Evolutionary conservation across 2,113 vertebrate species (phyloP).

Genomic region (Heteronetta atricapilla): DNA sequence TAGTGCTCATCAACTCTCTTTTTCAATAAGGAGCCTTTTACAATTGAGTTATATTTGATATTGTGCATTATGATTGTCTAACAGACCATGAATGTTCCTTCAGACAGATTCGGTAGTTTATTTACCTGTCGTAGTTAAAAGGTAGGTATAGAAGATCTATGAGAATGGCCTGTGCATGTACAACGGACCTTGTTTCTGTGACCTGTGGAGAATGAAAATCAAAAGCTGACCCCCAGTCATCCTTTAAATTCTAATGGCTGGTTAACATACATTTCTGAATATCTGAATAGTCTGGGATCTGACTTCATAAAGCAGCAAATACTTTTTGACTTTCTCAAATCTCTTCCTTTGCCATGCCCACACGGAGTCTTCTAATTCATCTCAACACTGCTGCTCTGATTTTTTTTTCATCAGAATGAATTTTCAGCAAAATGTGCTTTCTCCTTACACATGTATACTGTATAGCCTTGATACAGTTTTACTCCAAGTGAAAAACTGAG

Average conservation of each 20-base stretch:
- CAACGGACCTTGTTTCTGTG: not conserved
- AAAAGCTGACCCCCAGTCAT: not conserved
- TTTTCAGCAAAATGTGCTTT: not conserved
- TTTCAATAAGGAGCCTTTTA: slow-evolving; percentile 13
- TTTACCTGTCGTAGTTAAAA: slow-evolving; percentile 49
- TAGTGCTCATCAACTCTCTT: not conserved
- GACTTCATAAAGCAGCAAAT: not conserved
- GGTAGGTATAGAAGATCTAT: slow-evolving; percentile 38
- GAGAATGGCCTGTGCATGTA: slow-evolving; percentile 29
- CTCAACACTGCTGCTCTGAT: not conserved
- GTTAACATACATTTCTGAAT: not conserved
- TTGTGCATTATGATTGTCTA: slow-evolving; percentile 64
- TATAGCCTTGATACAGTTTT: not conserved
- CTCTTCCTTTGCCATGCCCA: not conserved
- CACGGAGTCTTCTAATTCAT: not conserved
- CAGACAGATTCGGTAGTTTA: not conserved
- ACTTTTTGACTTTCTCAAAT: not conserved
- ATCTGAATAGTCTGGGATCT: not conserved
- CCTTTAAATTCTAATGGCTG: not conserved
- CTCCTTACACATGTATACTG: not conserved
- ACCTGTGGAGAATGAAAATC: slow-evolving; percentile 7
- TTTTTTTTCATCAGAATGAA: not conserved
- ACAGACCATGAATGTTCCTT: slow-evolving; percentile 54
- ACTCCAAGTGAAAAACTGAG: not conserved
- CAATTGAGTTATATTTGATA: slow-evolving; percentile 31